phyloP scores from a whole-genome alignment of 2,888 invertebrate genomes.

The Xestia rhomboidea region DNA sequence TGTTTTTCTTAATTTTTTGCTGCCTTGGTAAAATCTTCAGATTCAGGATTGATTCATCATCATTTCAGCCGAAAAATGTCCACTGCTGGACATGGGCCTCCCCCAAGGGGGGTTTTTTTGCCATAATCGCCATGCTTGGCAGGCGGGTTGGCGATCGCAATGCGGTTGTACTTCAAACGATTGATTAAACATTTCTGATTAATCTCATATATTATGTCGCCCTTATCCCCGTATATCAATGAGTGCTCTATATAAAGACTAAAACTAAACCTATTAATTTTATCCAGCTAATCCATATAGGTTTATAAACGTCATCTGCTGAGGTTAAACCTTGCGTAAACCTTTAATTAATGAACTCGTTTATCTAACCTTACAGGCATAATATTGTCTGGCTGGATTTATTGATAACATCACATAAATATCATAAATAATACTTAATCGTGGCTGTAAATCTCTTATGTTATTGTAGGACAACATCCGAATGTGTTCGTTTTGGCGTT shows the following conservation, averaged over 20 bases:
- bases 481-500: background rate
- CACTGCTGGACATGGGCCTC: no score
- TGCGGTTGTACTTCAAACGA: no score
- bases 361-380: slow-evolving; percentile 55
- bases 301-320: slow-evolving; percentile 46
- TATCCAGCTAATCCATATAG: slow-evolving; percentile 32
- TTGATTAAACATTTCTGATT: background rate
- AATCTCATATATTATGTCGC: background rate
- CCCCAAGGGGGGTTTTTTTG: no score
- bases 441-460: slow-evolving; percentile 3
- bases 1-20: background rate
- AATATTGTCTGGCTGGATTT: slow-evolving; percentile 31
- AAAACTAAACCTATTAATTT: slow-evolving; percentile 44
- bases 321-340: slow-evolving; percentile 61
- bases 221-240: slow-evolving; percentile 4
- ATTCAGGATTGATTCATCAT: no score
- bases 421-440: slow-evolving; percentile 14
- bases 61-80: no score
- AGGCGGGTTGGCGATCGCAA: no score
- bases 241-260: background rate
- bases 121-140: no score
- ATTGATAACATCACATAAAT: slow-evolving; percentile 40
- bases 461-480: background rate
- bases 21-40: background rate
- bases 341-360: slow-evolving; percentile 57